Base-by-base conservation (phyloP, 1,140 invertebrate species). In the Whitmania pigra region DNA sequence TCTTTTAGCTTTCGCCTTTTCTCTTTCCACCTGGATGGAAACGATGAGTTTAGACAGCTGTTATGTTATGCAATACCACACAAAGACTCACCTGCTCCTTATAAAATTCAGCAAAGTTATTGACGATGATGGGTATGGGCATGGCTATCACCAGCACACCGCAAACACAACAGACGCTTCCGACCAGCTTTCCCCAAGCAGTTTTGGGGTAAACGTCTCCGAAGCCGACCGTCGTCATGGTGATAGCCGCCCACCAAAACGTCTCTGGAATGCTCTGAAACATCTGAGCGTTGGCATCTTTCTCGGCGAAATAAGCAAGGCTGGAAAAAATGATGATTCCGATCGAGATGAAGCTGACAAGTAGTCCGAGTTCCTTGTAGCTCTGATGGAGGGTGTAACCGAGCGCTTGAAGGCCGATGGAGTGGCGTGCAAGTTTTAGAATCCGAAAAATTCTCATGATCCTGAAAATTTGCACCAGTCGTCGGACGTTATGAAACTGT, bases 141-240 rank as follows among this genome's bases (percentile, higher is more conserved):
- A 99, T 93, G 85, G 96, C 96, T 88, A 99, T 94, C 88, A 99
- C 95, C 87, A 99, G 88, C 83, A 99, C 96, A 86, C 96, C 96
- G 88, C 94, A 98, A 86, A 99, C 94, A 88, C 94, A 97, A 89
- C 96, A 82, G 74, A 82, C 79, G 75, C 78, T 78, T 74, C 82
- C 82, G 49, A 83, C 79, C 69, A 82, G 74, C 72, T 81, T 82
- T 20, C 82, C 82, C 67, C 78, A 75, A 20, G 77, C 74, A 22
- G 81, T 82, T 31, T 74, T 79, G 7, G 82, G 82, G 67, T 77
- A 78, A 74, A 78, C 74, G 71, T 79, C 77, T 43, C 93, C 93
- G 80, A 95, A 96, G 29, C 93, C 93, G 40, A 95, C 93, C 0
- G 93, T 96, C 74, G 93, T 96, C 93, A 96, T 95, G 53, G 93